Evolutionary conservation across 30 jellyfish, hydroid and myxozoan genomes (phyloP), one percentile per base, ranked within the genome.

Genomic region (Pseudorhiza aurosa): DNA sequence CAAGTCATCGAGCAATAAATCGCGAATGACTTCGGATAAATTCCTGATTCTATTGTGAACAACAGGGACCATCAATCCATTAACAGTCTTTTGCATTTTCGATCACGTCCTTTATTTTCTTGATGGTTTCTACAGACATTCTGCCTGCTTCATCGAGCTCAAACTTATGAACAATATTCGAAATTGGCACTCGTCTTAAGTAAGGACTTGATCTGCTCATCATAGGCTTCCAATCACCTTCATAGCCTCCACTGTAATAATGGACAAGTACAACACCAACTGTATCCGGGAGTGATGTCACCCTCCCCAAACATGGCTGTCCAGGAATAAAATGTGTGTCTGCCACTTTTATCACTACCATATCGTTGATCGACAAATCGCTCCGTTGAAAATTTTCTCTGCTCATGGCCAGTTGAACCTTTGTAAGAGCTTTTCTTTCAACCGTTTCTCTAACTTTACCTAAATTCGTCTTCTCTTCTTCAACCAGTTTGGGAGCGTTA

Each of bases 191-290:
- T 18, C 70, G 45, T 22, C 96, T 62, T 36, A 81, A 45, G 71
- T 91, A 91, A 5, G 98, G 96, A 53, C 98, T 91, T 50, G 94
- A 77, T 26, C 98, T 63, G 49, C 95, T 83, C 98, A 91, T 91
- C 98, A 91, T 91, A 19, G 96, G 98, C 58, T 96, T 58, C 98
- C 98, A 91, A 35, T 12, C 87, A 6, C 94, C 85, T 17, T 78
- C 96, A 39, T 57, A 77, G 53, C 87, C 51, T 6, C 98, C 98
- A 43, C 87, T 70, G 79, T 67, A 91, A 36, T 70, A 75, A 65
- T 91, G 98, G 36, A 91, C 87, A 59, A 84, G 58, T 19, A 91
- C 45, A 15, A 60, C 29, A 14, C 88, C 87, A 0, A 49, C 42
- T 29, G 78, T 65, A 62, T 75, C 95, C 21, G 84, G 87, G 12